Conservation (phyloP, 2,113 vertebrate genomes). For the Sorex araneus region DNA sequence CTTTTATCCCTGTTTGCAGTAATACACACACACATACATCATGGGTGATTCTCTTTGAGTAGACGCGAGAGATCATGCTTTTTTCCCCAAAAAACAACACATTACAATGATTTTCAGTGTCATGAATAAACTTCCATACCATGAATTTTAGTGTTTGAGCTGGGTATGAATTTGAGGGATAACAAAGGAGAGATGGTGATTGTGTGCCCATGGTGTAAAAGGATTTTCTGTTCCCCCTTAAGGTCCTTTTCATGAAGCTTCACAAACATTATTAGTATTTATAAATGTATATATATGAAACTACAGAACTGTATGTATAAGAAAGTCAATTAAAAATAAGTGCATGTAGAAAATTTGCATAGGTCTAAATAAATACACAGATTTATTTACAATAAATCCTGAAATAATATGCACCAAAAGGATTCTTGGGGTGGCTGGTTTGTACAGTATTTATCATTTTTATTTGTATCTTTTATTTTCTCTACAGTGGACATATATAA, state of each 20-base stretch:
- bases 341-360: background rate
- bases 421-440: slow-evolving; percentile 1
- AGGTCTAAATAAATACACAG: slow-evolving; percentile 15
- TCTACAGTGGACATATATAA: background rate
- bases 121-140: slow-evolving; percentile 10
- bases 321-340: slow-evolving; percentile 48
- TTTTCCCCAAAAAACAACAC: background rate
- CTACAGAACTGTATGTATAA: background rate
- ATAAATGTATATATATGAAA: background rate
- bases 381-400: slow-evolving; percentile 47
- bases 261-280: background rate
- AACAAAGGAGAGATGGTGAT: slow-evolving; percentile 3
- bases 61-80: too few species aligned
- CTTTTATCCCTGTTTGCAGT: slow-evolving; percentile 35
- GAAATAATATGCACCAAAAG: slow-evolving; percentile 30
- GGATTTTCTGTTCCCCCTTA: background rate
- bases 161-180: background rate
- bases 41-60: background rate
- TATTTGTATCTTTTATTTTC: slow-evolving; percentile 40
- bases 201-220: slow-evolving; percentile 13
- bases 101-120: background rate
- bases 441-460: slow-evolving; percentile 10
- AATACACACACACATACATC: background rate
- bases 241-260: background rate
- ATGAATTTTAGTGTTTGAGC: slow-evolving; percentile 15